Evolutionary conservation across 1,140 invertebrate genomes (phyloP).

Genomic region (Luehdorfia chinensis): DNA sequence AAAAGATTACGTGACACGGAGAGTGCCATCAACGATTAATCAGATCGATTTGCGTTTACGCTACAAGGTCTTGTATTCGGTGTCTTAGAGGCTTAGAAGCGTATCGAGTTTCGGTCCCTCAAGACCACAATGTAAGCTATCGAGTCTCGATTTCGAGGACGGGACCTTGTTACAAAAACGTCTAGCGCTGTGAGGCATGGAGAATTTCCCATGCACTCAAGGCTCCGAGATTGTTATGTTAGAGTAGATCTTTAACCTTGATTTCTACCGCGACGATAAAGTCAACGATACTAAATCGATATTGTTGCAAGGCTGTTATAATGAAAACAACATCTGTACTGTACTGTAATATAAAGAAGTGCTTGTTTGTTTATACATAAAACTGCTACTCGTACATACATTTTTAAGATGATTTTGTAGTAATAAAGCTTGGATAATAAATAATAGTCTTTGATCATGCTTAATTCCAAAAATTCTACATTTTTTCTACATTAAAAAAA

Average conservation of each 20-base stretch:
- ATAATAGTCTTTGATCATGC: no score
- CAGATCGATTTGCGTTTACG: background rate
- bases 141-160: constrained; percentile 3
- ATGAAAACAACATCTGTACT: no score
- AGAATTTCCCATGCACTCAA: constrained; percentile 10
- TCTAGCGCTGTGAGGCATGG: background rate
- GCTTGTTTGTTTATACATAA: no score
- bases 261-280: constrained; percentile 4
- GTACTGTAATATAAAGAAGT: no score
- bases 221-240: constrained; percentile 1
- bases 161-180: constrained; percentile 1
- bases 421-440: no score
- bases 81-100: constrained; percentile 3
- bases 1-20: background rate
- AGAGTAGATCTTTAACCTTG: background rate
- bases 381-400: no score
- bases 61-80: constrained; percentile 2
- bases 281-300: background rate
- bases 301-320: background rate
- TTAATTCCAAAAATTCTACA: no score
- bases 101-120: constrained; percentile 5
- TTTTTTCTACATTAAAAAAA: no score
- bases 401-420: no score
- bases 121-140: background rate
- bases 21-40: background rate